phyloP scores from a whole-genome alignment of 2,888 invertebrate species.

The Cantharis rustica region DNA sequence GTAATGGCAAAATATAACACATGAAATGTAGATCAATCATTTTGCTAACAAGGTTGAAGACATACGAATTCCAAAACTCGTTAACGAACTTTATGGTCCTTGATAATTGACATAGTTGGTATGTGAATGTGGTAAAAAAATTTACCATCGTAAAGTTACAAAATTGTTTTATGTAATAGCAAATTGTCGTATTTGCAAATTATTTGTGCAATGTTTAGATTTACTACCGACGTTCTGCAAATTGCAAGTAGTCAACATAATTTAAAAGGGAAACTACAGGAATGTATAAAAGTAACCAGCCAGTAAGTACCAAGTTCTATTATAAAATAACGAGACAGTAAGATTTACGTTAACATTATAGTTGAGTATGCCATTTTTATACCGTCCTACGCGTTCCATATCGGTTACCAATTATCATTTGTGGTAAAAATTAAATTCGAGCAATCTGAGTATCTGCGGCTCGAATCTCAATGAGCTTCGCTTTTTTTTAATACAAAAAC shows the following conservation, averaged over 20 bases:
- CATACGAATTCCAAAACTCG: background rate
- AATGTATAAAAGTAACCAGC: background rate
- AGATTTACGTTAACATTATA: background rate
- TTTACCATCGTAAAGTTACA: background rate
- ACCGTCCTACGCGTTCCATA: background rate
- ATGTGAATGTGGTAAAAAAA: background rate
- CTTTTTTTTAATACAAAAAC: background rate
- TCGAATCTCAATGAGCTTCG: background rate
- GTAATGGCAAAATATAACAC: background rate
- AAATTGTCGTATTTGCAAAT: background rate
- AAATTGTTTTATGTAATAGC: background rate
- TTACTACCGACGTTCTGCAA: background rate
- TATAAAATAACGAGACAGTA: constrained; percentile 3
- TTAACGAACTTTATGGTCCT: background rate
- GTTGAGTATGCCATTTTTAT: background rate
- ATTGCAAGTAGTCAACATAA: constrained; percentile 1
- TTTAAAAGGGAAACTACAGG: constrained; percentile 1
- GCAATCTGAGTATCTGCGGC: background rate
- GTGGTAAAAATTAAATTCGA: background rate
- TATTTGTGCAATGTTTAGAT: background rate
- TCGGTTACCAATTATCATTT: background rate
- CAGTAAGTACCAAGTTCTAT: background rate
- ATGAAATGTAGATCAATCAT: background rate
- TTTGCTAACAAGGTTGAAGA: background rate
- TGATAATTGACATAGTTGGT: background rate